Evolutionary conservation across 2,113 vertebrate species (phyloP).

Genomic region (Notothenia rossii): DNA sequence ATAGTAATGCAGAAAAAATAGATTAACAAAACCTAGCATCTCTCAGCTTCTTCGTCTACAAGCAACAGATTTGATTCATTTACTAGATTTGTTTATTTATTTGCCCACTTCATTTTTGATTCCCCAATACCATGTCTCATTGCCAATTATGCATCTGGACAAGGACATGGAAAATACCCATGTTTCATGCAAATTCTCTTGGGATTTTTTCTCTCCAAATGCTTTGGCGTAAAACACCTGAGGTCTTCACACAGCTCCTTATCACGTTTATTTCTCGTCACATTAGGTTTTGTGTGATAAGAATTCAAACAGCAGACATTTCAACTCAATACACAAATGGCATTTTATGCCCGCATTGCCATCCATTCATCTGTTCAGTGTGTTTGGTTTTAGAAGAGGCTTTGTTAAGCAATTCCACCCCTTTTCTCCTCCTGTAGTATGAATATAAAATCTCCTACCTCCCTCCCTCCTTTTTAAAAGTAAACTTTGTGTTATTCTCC

Average conservation of each 20-base stretch:
- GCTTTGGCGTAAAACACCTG: slow-evolving; percentile 45
- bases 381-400: slow-evolving; percentile 51
- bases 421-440: slow-evolving; percentile 8
- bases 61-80: background rate
- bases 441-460: slow-evolving; percentile 41
- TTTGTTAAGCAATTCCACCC: slow-evolving; percentile 16
- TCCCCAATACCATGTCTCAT: background rate
- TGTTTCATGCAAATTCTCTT: slow-evolving; percentile 7
- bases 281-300: slow-evolving; percentile 44
- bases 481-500: slow-evolving; percentile 40
- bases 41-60: background rate
- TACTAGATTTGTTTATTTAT: slow-evolving; percentile 21
- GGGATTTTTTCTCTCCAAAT: slow-evolving; percentile 23
- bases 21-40: background rate
- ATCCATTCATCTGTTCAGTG: slow-evolving; percentile 51
- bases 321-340: slow-evolving; percentile 66
- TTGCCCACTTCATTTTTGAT: background rate
- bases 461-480: slow-evolving; percentile 33
- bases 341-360: slow-evolving; percentile 62
- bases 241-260: slow-evolving; percentile 27
- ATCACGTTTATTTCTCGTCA: slow-evolving; percentile 27
- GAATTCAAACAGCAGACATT: slow-evolving; percentile 43
- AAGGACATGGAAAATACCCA: background rate
- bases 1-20: background rate
- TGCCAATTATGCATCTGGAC: slow-evolving; percentile 15